Evolutionary conservation across 2,888 invertebrate genomes (phyloP).

Genomic region (Hanleya hanleyi): DNA sequence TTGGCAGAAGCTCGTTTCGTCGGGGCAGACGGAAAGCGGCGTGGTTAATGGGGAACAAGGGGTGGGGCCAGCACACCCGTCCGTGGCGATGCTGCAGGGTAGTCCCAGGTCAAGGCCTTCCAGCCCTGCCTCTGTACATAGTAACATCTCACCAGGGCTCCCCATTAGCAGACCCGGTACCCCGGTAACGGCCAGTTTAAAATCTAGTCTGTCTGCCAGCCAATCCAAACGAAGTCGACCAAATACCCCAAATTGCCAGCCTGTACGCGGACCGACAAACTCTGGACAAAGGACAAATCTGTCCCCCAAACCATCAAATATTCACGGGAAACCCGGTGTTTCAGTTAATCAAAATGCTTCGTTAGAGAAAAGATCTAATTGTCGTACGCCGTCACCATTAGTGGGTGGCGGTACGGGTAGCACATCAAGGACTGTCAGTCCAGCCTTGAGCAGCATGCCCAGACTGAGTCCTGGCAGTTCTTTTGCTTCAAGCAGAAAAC

Average conservation of each 20-base stretch:
- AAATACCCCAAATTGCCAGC: background rate
- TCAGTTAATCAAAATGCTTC: background rate
- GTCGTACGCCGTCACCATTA: background rate
- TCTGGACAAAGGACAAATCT: background rate
- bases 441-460: background rate
- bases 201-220: background rate
- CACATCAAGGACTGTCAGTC: background rate
- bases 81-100: conserved; percentile 30
- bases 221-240: background rate
- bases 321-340: background rate
- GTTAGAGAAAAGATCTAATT: background rate
- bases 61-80: conserved; percentile 25
- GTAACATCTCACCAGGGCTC: conserved; percentile 41
- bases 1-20: conserved; percentile 88
- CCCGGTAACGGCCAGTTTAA: conserved; percentile 17
- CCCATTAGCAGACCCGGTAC: conserved; percentile 30
- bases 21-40: conserved; percentile 11
- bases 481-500: background rate
- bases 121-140: conserved; percentile 47
- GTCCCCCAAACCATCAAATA: background rate
- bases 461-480: background rate
- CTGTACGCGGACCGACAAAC: no score
- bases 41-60: conserved; percentile 58
- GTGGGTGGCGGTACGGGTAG: background rate
- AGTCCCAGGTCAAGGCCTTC: conserved; percentile 44